Base-by-base conservation (phyloP, 2,797 vertebrate species). In the Melanotaenia parkinsoni region DNA sequence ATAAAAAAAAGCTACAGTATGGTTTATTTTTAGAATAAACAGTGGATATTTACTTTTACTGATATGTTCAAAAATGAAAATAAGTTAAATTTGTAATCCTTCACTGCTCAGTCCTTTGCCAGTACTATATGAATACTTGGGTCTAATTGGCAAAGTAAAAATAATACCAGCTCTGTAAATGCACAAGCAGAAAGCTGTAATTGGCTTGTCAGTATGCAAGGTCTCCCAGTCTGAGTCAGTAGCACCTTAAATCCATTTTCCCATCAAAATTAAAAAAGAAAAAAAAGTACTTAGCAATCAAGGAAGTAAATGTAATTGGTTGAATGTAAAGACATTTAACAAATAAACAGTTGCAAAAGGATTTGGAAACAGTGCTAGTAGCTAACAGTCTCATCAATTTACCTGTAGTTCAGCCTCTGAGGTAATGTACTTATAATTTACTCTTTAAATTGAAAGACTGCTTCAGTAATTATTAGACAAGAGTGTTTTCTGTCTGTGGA, bases 401-500 rank as follows among this genome's bases (percentile, higher is more conserved):
- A 28, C 5, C 11, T 56, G 13, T 7, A 56, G 13, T 56, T 14
- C 5, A 30, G 53, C 24, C 9, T 16, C 5, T 8, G 2, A 30
- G 26, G 28, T 30, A 8, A 57, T 57, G 13, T 57, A 26, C 26
- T 28, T 14, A 18, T 3, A 30, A 13, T 30, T 28, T 16, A 7
- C 1, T 13, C 13, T 30, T 56, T 57, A 57, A 8, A 57, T 57
- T 16, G 7, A 57, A 57, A 57, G 54, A 57, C 2, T 16, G 7
- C 54, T 30, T 57, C 28, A 3, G 28, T 14, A 3, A 56, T 14
- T 7, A 30, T 30, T 16, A 16, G 14, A 14, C 28, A 14, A 3
- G 13, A 57, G 10, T 35, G 2, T 70, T 74, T 37, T 61, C 13
- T 59, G 26, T 28, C 30, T 12, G 67, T 72, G 65, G 70, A 38